A percentile compares a stretch with the other conserved stretches of the same genome.
phyloP scores from a whole-genome alignment of 2,888 invertebrate species.

The Aricia artaxerxes region DNA sequence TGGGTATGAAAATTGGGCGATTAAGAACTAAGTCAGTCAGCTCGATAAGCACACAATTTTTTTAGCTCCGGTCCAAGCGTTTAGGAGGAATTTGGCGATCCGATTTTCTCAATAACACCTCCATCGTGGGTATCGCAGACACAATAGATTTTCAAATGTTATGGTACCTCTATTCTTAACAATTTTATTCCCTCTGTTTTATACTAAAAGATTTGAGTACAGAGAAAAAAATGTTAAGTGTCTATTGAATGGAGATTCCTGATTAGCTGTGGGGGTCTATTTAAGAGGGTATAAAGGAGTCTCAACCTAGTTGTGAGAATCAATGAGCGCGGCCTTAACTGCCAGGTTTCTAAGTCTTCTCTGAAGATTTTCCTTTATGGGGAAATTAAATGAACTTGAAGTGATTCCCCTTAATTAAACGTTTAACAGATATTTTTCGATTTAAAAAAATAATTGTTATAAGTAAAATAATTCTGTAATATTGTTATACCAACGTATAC shows the following conservation, averaged over 20 bases:
- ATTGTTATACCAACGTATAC: not conserved
- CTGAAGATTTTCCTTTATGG: not conserved
- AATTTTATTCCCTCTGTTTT: not conserved
- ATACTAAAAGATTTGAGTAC: not conserved
- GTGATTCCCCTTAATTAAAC: not conserved
- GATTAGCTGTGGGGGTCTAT: slow-evolving; percentile 21
- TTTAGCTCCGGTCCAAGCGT: no score
- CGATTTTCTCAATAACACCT: no score
- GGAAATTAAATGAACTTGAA: not conserved
- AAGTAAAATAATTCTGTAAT: not conserved
- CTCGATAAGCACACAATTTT: no score
- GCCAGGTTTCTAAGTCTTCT: slow-evolving; percentile 17
- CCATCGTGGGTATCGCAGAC: no score
- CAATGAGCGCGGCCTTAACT: slow-evolving; percentile 12
- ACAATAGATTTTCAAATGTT: no score
- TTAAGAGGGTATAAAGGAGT: slow-evolving; percentile 25
- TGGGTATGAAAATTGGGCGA: no score
- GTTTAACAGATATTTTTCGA: not conserved
- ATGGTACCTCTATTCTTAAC: not conserved
- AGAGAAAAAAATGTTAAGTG: slow-evolving; percentile 16
- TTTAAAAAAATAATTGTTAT: not conserved
- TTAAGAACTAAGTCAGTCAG: no score
- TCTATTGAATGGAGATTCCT: slow-evolving; percentile 19
- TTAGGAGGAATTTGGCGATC: no score
- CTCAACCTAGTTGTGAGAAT: slow-evolving; percentile 15